Base-by-base conservation (phyloP, 2,113 vertebrate species). In the Vulpes ferrilata region DNA sequence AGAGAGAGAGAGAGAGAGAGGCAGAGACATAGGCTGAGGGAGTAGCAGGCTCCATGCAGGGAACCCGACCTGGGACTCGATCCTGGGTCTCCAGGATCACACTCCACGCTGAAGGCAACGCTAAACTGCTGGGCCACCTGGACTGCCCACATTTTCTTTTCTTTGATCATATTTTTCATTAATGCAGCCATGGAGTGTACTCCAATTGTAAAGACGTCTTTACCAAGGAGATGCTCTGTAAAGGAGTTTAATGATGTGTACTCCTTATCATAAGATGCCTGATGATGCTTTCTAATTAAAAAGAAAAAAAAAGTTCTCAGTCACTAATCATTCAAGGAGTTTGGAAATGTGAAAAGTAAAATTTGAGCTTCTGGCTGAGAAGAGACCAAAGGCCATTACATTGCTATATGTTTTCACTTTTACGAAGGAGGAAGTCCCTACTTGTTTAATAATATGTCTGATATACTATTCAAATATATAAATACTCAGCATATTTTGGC, bases 391-490 rank as follows among this genome's bases (percentile, higher is more conserved):
- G 30, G 71, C 1, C 6, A 43, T 13, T 23, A 2, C 4, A 22
- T 11, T 83, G 15, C 67, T 93, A 43, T 55, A 7, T 13, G 20
- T 20, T 48, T 19, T 81, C 38, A 27, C 3, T 32, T 43, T 88
- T 27, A 25, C 53, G 35, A 22, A 87, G 74, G 30, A 74, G 92
- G 15, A 25, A 25, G 8, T 35, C 0, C 19, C 51, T 83, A 15
- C n/a, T 35, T 51, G 4, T 27, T 35, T 22, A 32, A 32, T 1
- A 32, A 3, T 30, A 59, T 30, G 20, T 23, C 11, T 57, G 1
- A 4, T 11, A 4, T 62, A 32, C 0, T 53, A 19, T 10, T 2
- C 7, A 30, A 13, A 30, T 27, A 17, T 16, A 1, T 11, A 78
- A 38, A 43, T 43, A 20, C 11, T 23, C 27, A 57, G 30, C 13